Conservation (phyloP, 2,888 invertebrate species). For the Folsomia manolachei region DNA sequence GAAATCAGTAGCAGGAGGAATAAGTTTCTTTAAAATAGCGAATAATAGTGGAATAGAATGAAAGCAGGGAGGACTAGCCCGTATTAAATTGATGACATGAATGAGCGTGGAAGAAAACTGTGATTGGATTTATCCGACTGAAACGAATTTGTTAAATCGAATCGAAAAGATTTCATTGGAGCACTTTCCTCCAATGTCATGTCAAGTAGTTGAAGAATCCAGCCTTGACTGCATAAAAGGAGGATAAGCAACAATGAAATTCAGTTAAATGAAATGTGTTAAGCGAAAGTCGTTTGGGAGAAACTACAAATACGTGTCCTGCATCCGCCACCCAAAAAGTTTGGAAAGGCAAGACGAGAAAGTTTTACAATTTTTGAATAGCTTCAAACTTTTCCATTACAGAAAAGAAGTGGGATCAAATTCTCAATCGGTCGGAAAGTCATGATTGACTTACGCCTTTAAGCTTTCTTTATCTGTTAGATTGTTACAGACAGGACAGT, state of each 20-base stretch:
- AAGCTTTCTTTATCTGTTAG: background rate
- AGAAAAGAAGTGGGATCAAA: background rate
- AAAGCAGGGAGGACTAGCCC: too few relatives aligned
- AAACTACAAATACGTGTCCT: background rate
- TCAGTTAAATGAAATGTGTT: background rate
- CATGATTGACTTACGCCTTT: background rate
- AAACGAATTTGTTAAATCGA: background rate
- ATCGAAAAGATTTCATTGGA: background rate
- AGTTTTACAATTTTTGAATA: too few relatives aligned
- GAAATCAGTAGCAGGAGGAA: too few relatives aligned
- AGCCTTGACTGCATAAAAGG: too few relatives aligned
- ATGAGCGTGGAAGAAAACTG: background rate
- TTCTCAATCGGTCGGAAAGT: background rate
- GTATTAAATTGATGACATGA: too few relatives aligned
- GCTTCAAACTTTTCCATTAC: background rate
- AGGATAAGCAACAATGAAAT: background rate
- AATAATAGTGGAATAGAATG: too few relatives aligned
- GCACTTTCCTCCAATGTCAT: background rate
- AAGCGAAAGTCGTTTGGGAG: background rate
- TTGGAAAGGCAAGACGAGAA: too few relatives aligned
- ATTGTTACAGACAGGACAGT: background rate
- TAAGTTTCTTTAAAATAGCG: background rate
- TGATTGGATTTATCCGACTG: background rate
- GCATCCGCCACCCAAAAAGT: background rate
- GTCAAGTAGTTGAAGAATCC: background rate